Percentiles rank a stretch among this genome's conserved stretches.
These are phyloP conservation scores for Porites lobata DNA, from an alignment of 92 coral and sea anemone species.

Conservation along the genomic window DNA sequence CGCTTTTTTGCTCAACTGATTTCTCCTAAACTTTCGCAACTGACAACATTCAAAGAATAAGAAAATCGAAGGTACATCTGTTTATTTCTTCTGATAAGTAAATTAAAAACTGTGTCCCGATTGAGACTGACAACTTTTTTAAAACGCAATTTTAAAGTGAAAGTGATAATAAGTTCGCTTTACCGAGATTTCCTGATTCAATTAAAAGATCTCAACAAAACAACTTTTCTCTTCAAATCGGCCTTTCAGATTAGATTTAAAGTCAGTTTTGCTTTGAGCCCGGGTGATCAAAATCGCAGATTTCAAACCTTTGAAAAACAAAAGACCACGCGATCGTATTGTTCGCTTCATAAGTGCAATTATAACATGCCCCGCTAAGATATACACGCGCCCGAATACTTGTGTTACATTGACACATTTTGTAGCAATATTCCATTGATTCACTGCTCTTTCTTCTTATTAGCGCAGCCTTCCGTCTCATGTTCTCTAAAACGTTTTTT, in stretches of 20 bases:
- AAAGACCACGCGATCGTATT: slow-evolving; percentile 49
- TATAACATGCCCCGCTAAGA: slow-evolving; percentile 16
- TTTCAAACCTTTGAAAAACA: slow-evolving; percentile 16
- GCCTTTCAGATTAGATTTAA: not conserved
- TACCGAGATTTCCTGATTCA: not conserved
- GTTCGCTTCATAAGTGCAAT: slow-evolving; percentile 14
- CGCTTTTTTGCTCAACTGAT: not conserved
- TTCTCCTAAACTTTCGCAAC: not conserved
- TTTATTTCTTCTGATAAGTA: too few species aligned
- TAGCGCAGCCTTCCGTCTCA: too few species aligned
- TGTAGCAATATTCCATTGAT: not conserved
- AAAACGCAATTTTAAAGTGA: not conserved
- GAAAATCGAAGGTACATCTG: not conserved
- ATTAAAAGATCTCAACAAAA: slow-evolving; percentile 1
- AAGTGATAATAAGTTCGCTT: not conserved
- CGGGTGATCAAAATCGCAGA: slow-evolving; percentile 11
- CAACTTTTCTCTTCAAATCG: slow-evolving; percentile 1
- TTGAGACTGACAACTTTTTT: not conserved
- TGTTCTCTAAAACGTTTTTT: not conserved
- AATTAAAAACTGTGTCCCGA: not conserved
- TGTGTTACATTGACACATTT: not conserved
- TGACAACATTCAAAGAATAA: not conserved
- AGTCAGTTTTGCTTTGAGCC: slow-evolving; percentile 23
- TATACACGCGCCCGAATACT: slow-evolving; percentile 8
- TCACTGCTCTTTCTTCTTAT: not conserved